phyloP scores from a whole-genome alignment of 2,888 invertebrate species.

The Thysanoteuthis rhombus region DNA sequence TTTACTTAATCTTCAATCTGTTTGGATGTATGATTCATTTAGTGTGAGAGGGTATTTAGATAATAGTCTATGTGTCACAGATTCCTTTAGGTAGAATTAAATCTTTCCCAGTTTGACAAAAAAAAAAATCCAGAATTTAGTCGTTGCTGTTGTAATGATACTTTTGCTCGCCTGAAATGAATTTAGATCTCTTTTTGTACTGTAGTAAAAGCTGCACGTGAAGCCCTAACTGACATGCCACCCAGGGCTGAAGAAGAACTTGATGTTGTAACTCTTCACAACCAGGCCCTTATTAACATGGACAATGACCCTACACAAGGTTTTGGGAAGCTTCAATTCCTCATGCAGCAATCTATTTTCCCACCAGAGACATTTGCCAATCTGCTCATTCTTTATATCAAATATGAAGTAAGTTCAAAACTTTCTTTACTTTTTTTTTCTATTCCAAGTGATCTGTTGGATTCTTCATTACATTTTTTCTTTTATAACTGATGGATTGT shows the following conservation, averaged over 20 bases:
- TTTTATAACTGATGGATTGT: too few species aligned
- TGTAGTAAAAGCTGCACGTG: conserved; percentile 81
- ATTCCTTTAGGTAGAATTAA: too few species aligned
- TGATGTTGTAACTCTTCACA: conserved; percentile 96
- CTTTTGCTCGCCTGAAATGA: background rate
- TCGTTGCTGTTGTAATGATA: background rate
- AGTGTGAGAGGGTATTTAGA: too few species aligned
- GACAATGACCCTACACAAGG: conserved; percentile 89
- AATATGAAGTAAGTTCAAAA: conserved; percentile 79
- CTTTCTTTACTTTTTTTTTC: too few species aligned
- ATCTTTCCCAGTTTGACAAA: too few species aligned
- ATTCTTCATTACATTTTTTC: background rate
- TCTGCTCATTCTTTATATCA: conserved; percentile 91
- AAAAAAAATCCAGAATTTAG: background rate
- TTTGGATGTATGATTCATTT: too few species aligned
- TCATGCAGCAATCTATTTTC: conserved; percentile 93
- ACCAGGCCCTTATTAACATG: conserved; percentile 92
- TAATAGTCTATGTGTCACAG: too few species aligned
- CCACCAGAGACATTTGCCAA: conserved; percentile 98
- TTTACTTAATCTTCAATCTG: too few species aligned
- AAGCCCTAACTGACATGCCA: conserved; percentile 73
- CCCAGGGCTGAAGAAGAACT: conserved; percentile 91
- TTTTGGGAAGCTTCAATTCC: conserved; percentile 92
- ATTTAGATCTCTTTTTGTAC: conserved; percentile 1
- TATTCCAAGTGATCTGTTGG: background rate